Evolutionary conservation across 2,113 vertebrate species (phyloP), one percentile per base, ranked within the genome.

Genomic region (Choloepus hoffmanni): DNA sequence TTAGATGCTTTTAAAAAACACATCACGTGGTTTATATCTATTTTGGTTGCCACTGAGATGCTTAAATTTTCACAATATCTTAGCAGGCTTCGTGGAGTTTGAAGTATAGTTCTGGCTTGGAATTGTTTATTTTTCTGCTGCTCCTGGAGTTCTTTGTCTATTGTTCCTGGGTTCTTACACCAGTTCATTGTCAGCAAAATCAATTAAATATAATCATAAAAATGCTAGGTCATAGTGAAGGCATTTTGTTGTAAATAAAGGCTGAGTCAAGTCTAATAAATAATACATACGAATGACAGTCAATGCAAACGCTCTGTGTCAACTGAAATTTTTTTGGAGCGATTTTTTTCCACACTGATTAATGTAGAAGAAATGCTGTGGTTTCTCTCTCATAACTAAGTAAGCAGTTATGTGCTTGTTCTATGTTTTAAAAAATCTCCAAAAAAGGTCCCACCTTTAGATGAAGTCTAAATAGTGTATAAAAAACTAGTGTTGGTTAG

Each of bases 251-350:
- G 15, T 45, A 95, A 95, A 84, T 70, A 18, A 94, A 93, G 90
- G 77, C 53, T 92, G 15, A 73, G 91, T 0, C 0, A 68, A 97
- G 94, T 95, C n/a, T 30, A 97, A 23, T 15, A 96, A 97, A 95
- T 97, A 83, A 36, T 36, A 36, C 36, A 36, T 36, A 36, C 97
- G 89, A 62, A 70, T n/a, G 16, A 2, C 13, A 40, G 28, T 77
- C 53, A 92, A 40, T 63, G 23, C 23, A 97, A 95, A 60, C 1
- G 18, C 60, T 96, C 6, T 10, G 62, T 90, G 55, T 88, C 68
- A 92, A 84, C 93, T 97, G 94, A 85, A 96, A 95, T 94, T 93
- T 92, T 89, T 62, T n/a, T 68, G 81, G 26, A 8, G 77, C 0
- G 58, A 90, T 76, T 70, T 76, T 97, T 65, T 16, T 48, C 62